A percentile compares a stretch with the other conserved stretches of the same genome.
These are phyloP conservation scores for Monoplex corrugatus DNA, from an alignment of 2,888 invertebrate species.

Conservation along the genomic window DNA sequence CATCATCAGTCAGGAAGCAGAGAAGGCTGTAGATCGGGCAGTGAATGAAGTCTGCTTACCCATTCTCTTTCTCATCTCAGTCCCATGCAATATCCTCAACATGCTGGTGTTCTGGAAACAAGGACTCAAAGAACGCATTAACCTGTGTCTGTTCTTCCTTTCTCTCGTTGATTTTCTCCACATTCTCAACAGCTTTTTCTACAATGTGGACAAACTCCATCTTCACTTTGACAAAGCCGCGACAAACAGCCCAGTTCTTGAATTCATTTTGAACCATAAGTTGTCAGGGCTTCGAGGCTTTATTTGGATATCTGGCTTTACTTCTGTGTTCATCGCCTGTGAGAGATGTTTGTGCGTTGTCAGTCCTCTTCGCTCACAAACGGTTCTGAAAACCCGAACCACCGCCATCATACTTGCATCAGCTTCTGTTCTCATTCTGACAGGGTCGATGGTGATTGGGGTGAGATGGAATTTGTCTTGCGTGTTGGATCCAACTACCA, in stretches of 20 bases:
- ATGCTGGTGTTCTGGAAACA: constrained; percentile 34
- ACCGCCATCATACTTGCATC: background rate
- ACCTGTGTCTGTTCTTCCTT: constrained; percentile 33
- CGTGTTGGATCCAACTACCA: background rate
- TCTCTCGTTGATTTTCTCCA: constrained; percentile 10
- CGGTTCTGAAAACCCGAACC: background rate
- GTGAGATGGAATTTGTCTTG: background rate
- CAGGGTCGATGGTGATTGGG: background rate
- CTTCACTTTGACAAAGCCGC: background rate
- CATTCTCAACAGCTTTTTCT: constrained; percentile 11
- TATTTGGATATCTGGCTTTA: background rate
- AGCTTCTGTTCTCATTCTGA: background rate
- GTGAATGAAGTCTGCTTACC: background rate
- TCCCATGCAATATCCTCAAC: constrained; percentile 14
- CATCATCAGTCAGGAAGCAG: background rate
- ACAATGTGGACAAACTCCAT: constrained; percentile 7
- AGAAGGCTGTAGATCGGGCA: background rate
- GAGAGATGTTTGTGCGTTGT: constrained; percentile 33
- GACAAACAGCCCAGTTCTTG: background rate
- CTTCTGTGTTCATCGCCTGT: constrained; percentile 2
- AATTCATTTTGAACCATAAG: background rate
- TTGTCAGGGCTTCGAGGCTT: background rate
- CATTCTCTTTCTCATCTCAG: constrained; percentile 3
- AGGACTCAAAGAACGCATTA: constrained; percentile 35
- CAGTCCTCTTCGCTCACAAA: constrained; percentile 6